Evolutionary conservation across 64 coral and sea anemone genomes (phyloP).

Genomic region (Cladopsammia gracilis): DNA sequence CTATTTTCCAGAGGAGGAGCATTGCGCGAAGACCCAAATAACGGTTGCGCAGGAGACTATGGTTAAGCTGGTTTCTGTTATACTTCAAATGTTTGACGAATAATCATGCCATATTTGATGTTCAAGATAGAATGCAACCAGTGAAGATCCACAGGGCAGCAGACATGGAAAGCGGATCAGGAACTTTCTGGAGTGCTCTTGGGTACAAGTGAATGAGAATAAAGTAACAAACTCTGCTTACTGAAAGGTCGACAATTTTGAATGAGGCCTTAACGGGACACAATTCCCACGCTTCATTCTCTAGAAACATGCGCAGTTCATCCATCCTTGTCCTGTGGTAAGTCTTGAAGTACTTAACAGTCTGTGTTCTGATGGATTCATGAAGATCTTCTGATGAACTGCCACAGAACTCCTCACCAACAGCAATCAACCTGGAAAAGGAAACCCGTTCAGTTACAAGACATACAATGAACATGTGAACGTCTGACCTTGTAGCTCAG

Average conservation of each 20-base stretch:
- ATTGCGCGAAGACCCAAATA: too few relatives aligned
- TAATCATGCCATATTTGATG: too few relatives aligned
- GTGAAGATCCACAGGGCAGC: too few relatives aligned
- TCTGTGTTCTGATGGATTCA: slow-evolving; percentile 95
- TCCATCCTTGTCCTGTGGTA: slow-evolving; percentile 98
- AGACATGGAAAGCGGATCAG: too few relatives aligned
- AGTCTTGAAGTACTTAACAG: slow-evolving; percentile 98
- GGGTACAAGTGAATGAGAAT: too few relatives aligned
- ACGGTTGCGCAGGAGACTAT: too few relatives aligned
- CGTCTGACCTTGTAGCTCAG: too few relatives aligned
- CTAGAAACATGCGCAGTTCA: slow-evolving; percentile 97
- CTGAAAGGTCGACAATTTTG: slow-evolving; percentile 90
- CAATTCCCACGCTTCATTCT: slow-evolving; percentile 97
- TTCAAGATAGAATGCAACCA: too few relatives aligned
- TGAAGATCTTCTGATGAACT: slow-evolving; percentile 96
- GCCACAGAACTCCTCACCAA: slow-evolving; percentile 96
- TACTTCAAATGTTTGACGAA: too few relatives aligned
- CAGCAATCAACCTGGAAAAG: slow-evolving; percentile 81
- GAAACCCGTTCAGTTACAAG: neutral
- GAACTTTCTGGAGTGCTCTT: too few relatives aligned
- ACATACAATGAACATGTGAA: neutral
- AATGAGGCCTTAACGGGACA: slow-evolving; percentile 96
- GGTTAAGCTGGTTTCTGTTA: too few relatives aligned
- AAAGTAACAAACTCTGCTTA: neutral
- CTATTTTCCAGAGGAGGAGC: too few relatives aligned